phyloP scores from a whole-genome alignment of 2,797 vertebrate species.

The Calcarius lapponicus region DNA sequence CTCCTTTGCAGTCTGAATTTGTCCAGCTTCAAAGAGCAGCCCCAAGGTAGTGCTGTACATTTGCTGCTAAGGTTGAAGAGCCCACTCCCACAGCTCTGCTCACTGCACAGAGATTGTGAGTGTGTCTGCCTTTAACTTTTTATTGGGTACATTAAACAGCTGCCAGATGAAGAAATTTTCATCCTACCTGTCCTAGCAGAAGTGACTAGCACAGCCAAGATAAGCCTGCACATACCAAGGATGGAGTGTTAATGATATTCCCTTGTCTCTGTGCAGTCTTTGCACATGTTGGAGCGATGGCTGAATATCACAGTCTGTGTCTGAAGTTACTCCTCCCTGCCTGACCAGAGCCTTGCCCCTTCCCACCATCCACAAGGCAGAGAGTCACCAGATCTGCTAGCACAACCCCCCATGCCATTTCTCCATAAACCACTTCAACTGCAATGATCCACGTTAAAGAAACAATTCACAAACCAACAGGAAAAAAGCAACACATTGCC shows the following conservation, averaged over 20 bases:
- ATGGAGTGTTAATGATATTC: background rate
- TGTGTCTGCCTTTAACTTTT: background rate
- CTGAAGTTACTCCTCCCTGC: background rate
- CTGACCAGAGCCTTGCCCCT: background rate
- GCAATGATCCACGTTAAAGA: background rate
- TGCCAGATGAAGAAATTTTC: background rate
- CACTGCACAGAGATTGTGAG: background rate
- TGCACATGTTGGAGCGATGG: fast-evolving
- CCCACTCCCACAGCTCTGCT: background rate
- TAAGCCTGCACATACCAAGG: fast-evolving
- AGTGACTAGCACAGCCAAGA: background rate
- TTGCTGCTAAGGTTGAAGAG: background rate
- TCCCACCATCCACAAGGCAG: background rate
- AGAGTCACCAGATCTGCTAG: background rate
- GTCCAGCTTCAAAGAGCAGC: background rate
- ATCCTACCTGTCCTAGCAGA: background rate
- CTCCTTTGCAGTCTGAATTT: background rate
- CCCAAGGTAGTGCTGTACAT: background rate
- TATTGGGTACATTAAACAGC: background rate
- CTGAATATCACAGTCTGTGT: background rate
- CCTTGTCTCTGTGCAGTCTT: background rate
- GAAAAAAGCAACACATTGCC: background rate
- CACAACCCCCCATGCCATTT: background rate
- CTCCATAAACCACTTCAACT: background rate
- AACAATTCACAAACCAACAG: background rate